Conservation (phyloP, 2,888 invertebrate species). For the Cheilosia vulpina region DNA sequence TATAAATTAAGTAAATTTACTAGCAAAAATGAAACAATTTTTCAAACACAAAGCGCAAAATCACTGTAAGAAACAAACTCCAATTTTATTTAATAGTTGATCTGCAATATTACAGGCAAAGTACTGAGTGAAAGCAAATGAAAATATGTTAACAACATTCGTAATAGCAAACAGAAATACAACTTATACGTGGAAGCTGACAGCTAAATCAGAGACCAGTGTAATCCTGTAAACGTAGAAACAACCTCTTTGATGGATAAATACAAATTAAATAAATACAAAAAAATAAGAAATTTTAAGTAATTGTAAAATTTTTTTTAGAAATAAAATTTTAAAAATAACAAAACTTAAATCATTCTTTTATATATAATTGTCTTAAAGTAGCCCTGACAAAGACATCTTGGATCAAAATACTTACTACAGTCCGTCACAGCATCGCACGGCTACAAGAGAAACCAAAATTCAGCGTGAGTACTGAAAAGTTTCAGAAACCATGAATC, state of each 20-base stretch:
- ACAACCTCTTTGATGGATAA: slow-evolving; percentile 14
- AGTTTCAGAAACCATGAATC: too few species aligned
- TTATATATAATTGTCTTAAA: too few species aligned
- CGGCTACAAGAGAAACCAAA: too few species aligned
- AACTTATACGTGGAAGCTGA: background rate
- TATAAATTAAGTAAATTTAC: background rate
- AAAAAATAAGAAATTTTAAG: too few species aligned
- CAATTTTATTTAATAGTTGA: slow-evolving; percentile 70
- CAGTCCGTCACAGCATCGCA: too few species aligned
- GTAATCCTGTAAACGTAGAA: slow-evolving; percentile 8
- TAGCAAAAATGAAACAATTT: slow-evolving; percentile 13
- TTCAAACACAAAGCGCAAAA: slow-evolving; percentile 48
- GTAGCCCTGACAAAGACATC: too few species aligned
- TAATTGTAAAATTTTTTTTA: too few species aligned
- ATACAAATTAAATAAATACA: background rate
- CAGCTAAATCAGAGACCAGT: slow-evolving; percentile 9
- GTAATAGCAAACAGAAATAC: slow-evolving; percentile 29
- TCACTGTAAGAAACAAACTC: slow-evolving; percentile 75
- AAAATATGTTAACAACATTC: slow-evolving; percentile 48
- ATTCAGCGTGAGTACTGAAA: too few species aligned
- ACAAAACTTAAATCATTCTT: too few species aligned
- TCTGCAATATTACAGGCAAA: slow-evolving; percentile 60
- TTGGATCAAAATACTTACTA: too few species aligned
- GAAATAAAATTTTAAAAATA: too few species aligned
- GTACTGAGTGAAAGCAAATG: slow-evolving; percentile 57